Conservation (phyloP, 2,113 vertebrate genomes). For the Pampusana beccarii region DNA sequence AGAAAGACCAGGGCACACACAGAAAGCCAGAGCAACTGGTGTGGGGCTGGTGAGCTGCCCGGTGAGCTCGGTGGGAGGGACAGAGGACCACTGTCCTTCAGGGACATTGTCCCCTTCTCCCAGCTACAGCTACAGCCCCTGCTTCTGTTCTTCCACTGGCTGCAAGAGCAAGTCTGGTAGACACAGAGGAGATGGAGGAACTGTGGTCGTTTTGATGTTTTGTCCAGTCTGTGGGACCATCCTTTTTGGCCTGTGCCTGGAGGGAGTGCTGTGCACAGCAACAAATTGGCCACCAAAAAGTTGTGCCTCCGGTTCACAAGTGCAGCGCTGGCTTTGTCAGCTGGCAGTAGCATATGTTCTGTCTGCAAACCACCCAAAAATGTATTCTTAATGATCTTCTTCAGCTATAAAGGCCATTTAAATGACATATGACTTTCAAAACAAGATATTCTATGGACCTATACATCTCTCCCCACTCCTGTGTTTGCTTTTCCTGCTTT, state of each 20-base stretch:
- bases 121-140: background rate
- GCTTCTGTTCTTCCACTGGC: background rate
- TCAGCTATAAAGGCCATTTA: background rate
- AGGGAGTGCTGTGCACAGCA: background rate
- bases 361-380: background rate
- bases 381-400: background rate
- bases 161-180: background rate
- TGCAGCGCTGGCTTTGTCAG: background rate
- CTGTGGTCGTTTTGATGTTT: background rate
- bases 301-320: background rate
- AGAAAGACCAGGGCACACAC: background rate
- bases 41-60: background rate
- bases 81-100: background rate
- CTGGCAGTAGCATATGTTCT: background rate
- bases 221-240: background rate
- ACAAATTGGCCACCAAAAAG: background rate
- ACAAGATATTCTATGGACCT: background rate
- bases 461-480: conserved; percentile 24
- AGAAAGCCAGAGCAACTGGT: background rate
- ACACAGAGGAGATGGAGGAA: background rate
- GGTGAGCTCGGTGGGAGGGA: background rate
- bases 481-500: conserved; percentile 11
- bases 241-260: background rate
- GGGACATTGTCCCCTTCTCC: background rate
- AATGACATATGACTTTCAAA: conserved; percentile 40